phyloP scores from a whole-genome alignment of 2,113 vertebrate species.

The Centropristis striata region DNA sequence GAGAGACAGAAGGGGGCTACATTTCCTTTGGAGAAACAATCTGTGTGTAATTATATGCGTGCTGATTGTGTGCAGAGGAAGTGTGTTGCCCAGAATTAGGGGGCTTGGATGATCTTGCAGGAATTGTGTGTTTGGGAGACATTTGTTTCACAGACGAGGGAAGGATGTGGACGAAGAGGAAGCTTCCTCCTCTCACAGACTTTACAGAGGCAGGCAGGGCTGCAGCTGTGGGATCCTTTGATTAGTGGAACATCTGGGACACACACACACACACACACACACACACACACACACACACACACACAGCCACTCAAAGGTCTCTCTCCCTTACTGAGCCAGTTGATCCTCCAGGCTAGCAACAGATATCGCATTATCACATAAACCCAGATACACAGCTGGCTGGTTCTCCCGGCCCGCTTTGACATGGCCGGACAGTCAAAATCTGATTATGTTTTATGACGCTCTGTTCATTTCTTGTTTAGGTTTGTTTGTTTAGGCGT shows the following conservation, averaged over 20 bases:
- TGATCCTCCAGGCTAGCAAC: constrained; percentile 30
- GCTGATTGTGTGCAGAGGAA: constrained; percentile 83
- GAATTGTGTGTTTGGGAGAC: constrained; percentile 53
- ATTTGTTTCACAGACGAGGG: constrained; percentile 78
- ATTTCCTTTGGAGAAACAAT: constrained; percentile 81
- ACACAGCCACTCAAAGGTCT: constrained; percentile 12
- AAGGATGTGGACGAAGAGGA: constrained; percentile 84
- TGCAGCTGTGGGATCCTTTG: constrained; percentile 81
- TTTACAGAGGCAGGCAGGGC: constrained; percentile 59
- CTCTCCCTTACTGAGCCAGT: background rate
- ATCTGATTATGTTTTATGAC: constrained; percentile 45
- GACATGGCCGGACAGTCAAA: constrained; percentile 2
- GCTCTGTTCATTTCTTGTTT: background rate
- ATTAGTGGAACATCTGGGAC: constrained; percentile 80
- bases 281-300: constrained; percentile 9
- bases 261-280: constrained; percentile 35
- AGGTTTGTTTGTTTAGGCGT: background rate
- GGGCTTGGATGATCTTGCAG: constrained; percentile 60
- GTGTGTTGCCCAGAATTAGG: constrained; percentile 74
- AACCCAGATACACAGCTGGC: constrained; percentile 30
- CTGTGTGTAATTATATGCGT: constrained; percentile 81
- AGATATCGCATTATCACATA: constrained; percentile 41
- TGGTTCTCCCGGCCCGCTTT: constrained; percentile 10
- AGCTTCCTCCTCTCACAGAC: constrained; percentile 76
- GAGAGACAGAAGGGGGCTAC: constrained; percentile 55